Evolutionary conservation across 2,888 invertebrate genomes (phyloP).

Genomic region (Pelosia muscerda): DNA sequence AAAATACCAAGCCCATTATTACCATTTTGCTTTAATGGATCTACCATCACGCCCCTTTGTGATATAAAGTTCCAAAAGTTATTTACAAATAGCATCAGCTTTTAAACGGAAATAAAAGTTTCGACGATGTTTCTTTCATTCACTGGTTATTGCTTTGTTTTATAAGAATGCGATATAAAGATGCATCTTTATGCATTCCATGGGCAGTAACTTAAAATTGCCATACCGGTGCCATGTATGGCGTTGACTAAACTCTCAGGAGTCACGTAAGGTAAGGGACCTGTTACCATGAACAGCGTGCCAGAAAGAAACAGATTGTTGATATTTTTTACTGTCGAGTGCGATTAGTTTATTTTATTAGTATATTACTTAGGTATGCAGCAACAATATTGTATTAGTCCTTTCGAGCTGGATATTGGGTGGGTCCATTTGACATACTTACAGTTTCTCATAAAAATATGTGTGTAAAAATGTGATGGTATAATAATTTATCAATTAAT

Average conservation of each 20-base stretch:
- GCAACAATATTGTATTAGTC: no score
- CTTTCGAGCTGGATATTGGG: no score
- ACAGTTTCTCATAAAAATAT: neutral
- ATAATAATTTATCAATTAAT: neutral
- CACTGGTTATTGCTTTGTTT: slow-evolving; percentile 14
- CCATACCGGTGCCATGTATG: slow-evolving; percentile 73
- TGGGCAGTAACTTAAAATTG: slow-evolving; percentile 54
- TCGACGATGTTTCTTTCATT: slow-evolving; percentile 15
- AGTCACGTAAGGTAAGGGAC: slow-evolving; percentile 71
- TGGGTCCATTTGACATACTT: no score
- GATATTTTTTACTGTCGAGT: neutral
- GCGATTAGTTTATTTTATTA: no score
- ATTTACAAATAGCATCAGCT: slow-evolving; percentile 11
- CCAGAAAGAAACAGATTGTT: neutral
- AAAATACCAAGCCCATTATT: slow-evolving; percentile 1
- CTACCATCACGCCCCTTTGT: slow-evolving; percentile 6
- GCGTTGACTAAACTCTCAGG: slow-evolving; percentile 58
- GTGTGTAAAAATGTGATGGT: neutral
- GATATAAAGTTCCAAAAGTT: slow-evolving; percentile 11
- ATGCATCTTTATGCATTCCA: slow-evolving; percentile 62
- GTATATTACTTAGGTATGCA: no score
- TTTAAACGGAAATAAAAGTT: slow-evolving; percentile 13
- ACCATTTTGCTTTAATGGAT: neutral
- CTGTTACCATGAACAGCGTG: slow-evolving; percentile 34
- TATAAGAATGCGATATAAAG: slow-evolving; percentile 36